phyloP scores from a whole-genome alignment of 2,797 vertebrate species.

The Hoplostethus mediterraneus region DNA sequence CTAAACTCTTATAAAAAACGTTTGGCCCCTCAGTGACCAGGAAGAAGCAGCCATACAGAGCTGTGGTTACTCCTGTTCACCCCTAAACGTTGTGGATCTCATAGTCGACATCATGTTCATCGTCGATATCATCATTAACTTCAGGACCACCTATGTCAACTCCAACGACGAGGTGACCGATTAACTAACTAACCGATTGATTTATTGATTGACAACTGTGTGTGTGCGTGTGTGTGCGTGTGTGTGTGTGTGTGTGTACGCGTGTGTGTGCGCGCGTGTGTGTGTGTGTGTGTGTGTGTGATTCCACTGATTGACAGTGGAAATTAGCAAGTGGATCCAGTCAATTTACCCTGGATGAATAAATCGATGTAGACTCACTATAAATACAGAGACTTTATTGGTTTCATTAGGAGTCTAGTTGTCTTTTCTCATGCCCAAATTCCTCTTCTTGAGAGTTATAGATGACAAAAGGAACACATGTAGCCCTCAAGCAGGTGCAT shows the following conservation, averaged over 20 bases:
- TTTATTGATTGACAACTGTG: neutral
- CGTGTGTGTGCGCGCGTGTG: constrained; percentile 9
- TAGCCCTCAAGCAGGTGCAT: too few relatives aligned
- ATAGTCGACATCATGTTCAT: constrained; percentile 96
- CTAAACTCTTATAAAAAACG: neutral
- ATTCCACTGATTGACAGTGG: too few relatives aligned
- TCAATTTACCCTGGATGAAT: too few relatives aligned
- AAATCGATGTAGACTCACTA: too few relatives aligned
- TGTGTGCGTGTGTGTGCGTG: neutral
- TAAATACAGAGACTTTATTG: too few relatives aligned
- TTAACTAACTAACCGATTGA: neutral
- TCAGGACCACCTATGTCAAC: constrained; percentile 94
- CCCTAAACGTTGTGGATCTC: constrained; percentile 91
- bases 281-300: constrained; percentile 21
- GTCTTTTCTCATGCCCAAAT: too few relatives aligned
- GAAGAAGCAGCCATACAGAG: constrained; percentile 76
- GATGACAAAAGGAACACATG: too few relatives aligned
- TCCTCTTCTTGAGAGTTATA: too few relatives aligned
- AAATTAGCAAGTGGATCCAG: too few relatives aligned
- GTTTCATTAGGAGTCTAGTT: too few relatives aligned
- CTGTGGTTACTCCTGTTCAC: constrained; percentile 91
- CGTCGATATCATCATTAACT: constrained; percentile 94
- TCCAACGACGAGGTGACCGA: constrained; percentile 88
- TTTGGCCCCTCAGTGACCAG: constrained; percentile 82
- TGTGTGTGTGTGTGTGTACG: constrained; percentile 1